A percentile compares a stretch with the other conserved stretches of the same genome.
phyloP scores from a whole-genome alignment of 2,797 vertebrate genomes.

The Setipinna tenuifilis region DNA sequence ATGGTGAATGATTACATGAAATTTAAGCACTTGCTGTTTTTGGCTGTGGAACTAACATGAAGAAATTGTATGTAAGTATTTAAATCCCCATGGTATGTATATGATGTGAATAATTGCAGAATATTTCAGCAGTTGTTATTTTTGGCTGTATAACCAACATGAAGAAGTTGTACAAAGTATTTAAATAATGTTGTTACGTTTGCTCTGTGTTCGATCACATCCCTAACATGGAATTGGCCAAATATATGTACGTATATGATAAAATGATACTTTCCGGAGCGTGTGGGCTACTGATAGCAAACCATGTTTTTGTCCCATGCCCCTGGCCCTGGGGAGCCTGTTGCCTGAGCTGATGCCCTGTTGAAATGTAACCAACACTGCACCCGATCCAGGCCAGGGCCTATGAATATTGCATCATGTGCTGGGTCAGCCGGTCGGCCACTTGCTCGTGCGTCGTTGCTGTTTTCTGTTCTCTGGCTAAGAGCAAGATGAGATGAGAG shows the following conservation, averaged over 20 bases:
- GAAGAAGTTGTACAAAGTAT: too few species aligned
- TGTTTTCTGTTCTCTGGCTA: background rate
- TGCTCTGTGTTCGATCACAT: too few species aligned
- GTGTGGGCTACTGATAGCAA: background rate
- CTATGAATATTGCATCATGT: slow-evolving; percentile 18
- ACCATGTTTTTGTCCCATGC: background rate
- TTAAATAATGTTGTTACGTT: too few species aligned
- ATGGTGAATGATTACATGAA: too few species aligned
- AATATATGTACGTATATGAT: background rate
- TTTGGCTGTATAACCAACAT: too few species aligned
- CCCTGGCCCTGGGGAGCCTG: background rate
- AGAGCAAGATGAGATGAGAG: background rate
- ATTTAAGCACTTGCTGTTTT: too few species aligned
- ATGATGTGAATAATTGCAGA: too few species aligned
- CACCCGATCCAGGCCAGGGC: background rate
- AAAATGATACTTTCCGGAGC: background rate
- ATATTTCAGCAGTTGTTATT: too few species aligned
- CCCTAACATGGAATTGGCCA: too few species aligned
- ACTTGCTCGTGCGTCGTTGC: background rate
- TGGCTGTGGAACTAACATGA: too few species aligned
- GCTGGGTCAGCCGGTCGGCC: background rate
- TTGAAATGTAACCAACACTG: background rate
- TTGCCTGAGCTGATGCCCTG: slow-evolving; percentile 1
- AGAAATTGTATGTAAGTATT: too few species aligned
- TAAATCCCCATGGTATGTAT: too few species aligned